A percentile compares a stretch with the other conserved stretches of the same genome.
Evolutionary conservation across 2,888 invertebrate species (phyloP).

Genomic region (Bursaphelenchus okinawaensis): DNA sequence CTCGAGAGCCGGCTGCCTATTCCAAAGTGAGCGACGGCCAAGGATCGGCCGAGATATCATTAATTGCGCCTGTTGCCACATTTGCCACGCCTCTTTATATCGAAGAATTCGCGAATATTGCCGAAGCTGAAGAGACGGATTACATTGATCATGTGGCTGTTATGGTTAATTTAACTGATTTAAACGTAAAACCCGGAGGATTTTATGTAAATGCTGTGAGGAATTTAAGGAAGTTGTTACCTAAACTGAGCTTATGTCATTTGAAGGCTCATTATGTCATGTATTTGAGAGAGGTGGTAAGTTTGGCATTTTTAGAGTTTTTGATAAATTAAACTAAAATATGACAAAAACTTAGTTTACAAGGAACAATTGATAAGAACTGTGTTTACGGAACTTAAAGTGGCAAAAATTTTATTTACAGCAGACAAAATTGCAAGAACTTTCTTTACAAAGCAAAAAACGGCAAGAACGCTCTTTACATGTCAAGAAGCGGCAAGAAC

Average conservation of each 20-base stretch:
- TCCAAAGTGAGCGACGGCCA: neutral
- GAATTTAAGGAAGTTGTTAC: neutral
- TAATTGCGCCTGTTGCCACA: neutral
- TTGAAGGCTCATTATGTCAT: neutral
- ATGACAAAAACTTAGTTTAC: no score
- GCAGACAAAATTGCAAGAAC: no score
- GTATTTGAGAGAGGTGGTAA: neutral
- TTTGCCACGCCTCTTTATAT: neutral
- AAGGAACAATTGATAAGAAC: no score
- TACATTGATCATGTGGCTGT: neutral
- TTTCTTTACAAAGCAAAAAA: no score
- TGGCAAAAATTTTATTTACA: no score
- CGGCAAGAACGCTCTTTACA: no score
- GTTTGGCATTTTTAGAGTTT: no score
- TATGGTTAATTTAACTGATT: neutral
- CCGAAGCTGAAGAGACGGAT: neutral
- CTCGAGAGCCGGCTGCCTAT: neutral
- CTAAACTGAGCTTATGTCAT: neutral
- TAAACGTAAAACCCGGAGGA: neutral
- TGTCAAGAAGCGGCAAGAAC: no score
- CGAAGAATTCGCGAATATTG: neutral
- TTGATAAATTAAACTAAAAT: no score
- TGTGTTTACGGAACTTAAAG: no score
- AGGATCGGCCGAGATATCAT: neutral
- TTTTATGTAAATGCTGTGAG: neutral